Conservation (phyloP, 2,888 invertebrate species). For the Lathronympha strigana region DNA sequence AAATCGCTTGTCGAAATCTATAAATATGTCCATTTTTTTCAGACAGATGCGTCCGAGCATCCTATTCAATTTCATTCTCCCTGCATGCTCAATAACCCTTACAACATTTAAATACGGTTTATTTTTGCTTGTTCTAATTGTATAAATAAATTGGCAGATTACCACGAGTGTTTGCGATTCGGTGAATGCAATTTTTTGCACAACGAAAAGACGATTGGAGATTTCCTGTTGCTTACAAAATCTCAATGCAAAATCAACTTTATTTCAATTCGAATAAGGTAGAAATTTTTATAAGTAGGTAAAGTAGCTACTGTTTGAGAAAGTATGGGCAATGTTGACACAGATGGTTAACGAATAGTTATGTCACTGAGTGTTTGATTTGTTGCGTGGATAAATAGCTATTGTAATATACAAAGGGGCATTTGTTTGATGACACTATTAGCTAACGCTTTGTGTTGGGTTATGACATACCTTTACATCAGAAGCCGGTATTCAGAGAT, state of each 20-base stretch:
- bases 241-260: background rate
- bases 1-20: constrained; percentile 46
- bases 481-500: background rate
- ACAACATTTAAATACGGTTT: background rate
- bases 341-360: constrained; percentile 54
- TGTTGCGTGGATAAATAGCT: constrained; percentile 22
- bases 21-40: constrained; percentile 46
- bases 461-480: background rate
- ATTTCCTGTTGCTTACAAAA: constrained; percentile 38
- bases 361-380: constrained; percentile 48
- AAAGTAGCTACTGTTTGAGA: constrained; percentile 33
- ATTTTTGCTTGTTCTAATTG: background rate
- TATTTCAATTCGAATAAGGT: background rate
- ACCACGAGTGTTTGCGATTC: constrained; percentile 46
- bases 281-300: background rate
- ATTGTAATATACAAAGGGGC: constrained; percentile 18
- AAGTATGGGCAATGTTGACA: constrained; percentile 50
- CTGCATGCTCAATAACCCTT: background rate
- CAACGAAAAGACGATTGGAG: constrained; percentile 42
- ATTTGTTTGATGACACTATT: constrained; percentile 18
- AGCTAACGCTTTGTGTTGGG: background rate
- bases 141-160: constrained; percentile 31
- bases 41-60: constrained; percentile 41
- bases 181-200: constrained; percentile 46
- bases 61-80: constrained; percentile 34